Base-by-base conservation (phyloP, 2,113 vertebrate genomes). In the Vulpes ferrilata region DNA sequence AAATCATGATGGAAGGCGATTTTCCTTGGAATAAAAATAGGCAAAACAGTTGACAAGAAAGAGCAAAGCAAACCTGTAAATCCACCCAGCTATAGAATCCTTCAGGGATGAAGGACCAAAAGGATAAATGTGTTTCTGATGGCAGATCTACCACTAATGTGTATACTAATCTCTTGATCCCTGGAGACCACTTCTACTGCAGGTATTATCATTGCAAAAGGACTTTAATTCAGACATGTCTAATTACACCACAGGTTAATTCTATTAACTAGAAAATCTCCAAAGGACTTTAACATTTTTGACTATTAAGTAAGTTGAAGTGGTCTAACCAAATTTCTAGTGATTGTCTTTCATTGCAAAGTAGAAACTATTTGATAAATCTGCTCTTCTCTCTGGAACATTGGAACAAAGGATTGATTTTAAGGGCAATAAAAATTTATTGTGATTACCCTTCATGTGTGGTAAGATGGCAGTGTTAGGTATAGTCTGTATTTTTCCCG, bases 181-280 rank as follows among this genome's bases (percentile, higher is more conserved):
- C 79, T 62, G 17, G 43, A 95, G 87, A 96, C 27, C 43, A 62
- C 65, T 96, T 97, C 65, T 91, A 89, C 30, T 96, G 5, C 11
- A 94, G 59, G 51, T 95, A 82, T 95, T 95, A 91, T 96, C 64
- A 71, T 20, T 93, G 69, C 79, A 81, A 95, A 87, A 92, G 22
- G 38, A 82, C 69, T 92, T 95, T 93, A 96, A 96, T 97, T 97
- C 55, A 96, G 64, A 97, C n/a, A 85, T n/a, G 53, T 93, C 27
- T 98, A 97, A 97, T 97, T 97, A 90, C 5, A 96, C 12, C 83
- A 48, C 38, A 96, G 83, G 76, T 94, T 97, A 98, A 97, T 97
- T 97, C 55, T 89, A 87, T 98, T 97, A 98, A 96, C 88, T 93
- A 92, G 86, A 73, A 96, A 98, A 92, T 92, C 67, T 97, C 79